Evolutionary conservation across 2,888 invertebrate species (phyloP).

Genomic region (Hydraecia micacea): DNA sequence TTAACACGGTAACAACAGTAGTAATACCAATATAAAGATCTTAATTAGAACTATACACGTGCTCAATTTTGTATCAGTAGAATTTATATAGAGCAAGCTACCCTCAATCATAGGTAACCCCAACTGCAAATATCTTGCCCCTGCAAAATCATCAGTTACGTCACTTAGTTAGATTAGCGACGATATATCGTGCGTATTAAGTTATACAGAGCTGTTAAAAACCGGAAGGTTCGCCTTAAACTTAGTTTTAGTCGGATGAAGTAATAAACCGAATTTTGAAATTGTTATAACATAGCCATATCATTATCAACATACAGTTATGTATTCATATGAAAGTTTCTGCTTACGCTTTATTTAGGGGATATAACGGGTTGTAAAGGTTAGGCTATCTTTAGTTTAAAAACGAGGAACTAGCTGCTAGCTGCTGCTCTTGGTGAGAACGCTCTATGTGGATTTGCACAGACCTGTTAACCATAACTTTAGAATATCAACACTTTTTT

Average conservation of each 20-base stretch:
- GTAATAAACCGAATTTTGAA: slow-evolving; percentile 32
- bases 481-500: not conserved
- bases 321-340: not conserved
- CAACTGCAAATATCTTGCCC: too few relatives aligned
- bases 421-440: not conserved
- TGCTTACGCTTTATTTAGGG: not conserved
- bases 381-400: not conserved
- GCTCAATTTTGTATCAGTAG: too few relatives aligned
- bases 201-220: slow-evolving; percentile 24
- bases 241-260: slow-evolving; percentile 20
- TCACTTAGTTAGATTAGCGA: too few relatives aligned
- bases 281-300: slow-evolving; percentile 7
- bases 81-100: too few relatives aligned
- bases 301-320: not conserved
- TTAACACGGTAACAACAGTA: too few relatives aligned
- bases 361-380: not conserved
- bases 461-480: not conserved
- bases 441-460: not conserved
- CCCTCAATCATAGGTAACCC: too few relatives aligned
- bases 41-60: too few relatives aligned
- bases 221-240: slow-evolving; percentile 40
- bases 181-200: slow-evolving; percentile 2
- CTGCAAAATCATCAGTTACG: too few relatives aligned
- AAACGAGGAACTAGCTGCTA: not conserved
- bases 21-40: too few relatives aligned